These are phyloP conservation scores for Homalodisca vitripennis DNA, from an alignment of 1,140 invertebrate genomes.

Conservation along the genomic window DNA sequence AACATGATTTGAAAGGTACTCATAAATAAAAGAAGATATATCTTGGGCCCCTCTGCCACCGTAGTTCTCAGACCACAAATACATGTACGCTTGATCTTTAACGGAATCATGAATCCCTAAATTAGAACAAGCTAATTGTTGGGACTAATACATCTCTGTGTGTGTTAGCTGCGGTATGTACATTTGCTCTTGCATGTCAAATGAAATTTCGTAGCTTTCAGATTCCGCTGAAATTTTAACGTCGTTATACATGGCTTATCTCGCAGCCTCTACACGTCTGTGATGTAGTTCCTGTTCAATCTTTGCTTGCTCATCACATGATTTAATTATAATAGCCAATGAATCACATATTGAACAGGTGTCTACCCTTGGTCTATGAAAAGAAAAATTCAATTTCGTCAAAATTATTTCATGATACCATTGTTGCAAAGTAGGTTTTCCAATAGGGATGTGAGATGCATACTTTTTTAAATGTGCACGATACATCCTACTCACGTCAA, in stretches of 20 bases:
- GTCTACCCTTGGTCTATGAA: constrained; percentile 20
- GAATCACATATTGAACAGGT: constrained; percentile 28
- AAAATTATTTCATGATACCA: constrained; percentile 27
- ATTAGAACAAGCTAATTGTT: constrained; percentile 29
- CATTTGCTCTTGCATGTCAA: constrained; percentile 29
- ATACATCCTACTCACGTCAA: constrained; percentile 28
- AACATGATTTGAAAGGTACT: constrained; percentile 10
- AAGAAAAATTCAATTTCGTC: constrained; percentile 28
- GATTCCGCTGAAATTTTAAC: no score
- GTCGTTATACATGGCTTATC: constrained; percentile 9
- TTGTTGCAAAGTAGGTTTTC: background rate
- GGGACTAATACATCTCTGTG: constrained; percentile 30
- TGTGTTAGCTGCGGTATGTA: constrained; percentile 29
- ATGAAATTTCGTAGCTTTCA: no score
- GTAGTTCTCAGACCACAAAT: no score
- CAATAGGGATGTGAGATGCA: constrained; percentile 3
- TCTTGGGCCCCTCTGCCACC: background rate
- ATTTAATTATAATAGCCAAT: constrained; percentile 21
- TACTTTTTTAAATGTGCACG: constrained; percentile 17
- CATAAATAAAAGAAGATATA: constrained; percentile 8
- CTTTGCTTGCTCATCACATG: constrained; percentile 17
- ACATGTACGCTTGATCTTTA: constrained; percentile 5
- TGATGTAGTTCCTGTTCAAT: constrained; percentile 30
- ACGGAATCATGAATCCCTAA: constrained; percentile 26
- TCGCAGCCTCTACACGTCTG: background rate